Percentiles rank a stretch among this genome's conserved stretches.
phyloP scores from a whole-genome alignment of 2,797 vertebrate species.

The Onychomys torridus region DNA sequence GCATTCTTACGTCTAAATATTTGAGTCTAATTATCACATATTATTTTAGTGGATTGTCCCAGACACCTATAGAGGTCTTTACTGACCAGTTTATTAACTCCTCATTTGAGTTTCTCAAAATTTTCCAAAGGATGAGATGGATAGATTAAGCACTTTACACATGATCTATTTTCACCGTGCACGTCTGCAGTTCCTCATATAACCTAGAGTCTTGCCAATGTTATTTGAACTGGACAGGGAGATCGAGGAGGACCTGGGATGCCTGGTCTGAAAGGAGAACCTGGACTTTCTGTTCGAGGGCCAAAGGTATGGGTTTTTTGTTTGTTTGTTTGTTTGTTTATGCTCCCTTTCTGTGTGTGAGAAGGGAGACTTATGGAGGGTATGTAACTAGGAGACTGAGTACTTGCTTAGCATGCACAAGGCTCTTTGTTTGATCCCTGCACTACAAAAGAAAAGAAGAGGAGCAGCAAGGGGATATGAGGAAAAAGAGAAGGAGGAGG shows the following conservation, averaged over 20 bases:
- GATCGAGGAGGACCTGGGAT: conserved; percentile 89
- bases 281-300: conserved; percentile 90
- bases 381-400: not conserved
- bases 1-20: not conserved
- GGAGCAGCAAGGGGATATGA: not conserved
- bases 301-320: conserved; percentile 87
- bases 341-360: not conserved
- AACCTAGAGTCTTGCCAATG: conserved; percentile 39
- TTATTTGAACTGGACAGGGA: conserved; percentile 87
- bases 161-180: not conserved
- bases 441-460: not conserved
- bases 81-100: conserved; percentile 20
- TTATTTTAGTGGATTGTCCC: conserved; percentile 20
- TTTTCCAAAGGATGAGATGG: not conserved
- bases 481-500: not conserved
- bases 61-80: not conserved
- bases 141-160: conserved; percentile 24
- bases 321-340: no score
- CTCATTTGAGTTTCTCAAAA: conserved; percentile 36
- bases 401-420: not conserved
- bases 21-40: not conserved
- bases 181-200: not conserved
- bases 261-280: conserved; percentile 88
- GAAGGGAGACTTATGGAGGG: not conserved
- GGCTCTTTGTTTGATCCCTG: not conserved